Evolutionary conservation across 2,888 invertebrate species (phyloP).

Genomic region (Caradrina clavipalpis): DNA sequence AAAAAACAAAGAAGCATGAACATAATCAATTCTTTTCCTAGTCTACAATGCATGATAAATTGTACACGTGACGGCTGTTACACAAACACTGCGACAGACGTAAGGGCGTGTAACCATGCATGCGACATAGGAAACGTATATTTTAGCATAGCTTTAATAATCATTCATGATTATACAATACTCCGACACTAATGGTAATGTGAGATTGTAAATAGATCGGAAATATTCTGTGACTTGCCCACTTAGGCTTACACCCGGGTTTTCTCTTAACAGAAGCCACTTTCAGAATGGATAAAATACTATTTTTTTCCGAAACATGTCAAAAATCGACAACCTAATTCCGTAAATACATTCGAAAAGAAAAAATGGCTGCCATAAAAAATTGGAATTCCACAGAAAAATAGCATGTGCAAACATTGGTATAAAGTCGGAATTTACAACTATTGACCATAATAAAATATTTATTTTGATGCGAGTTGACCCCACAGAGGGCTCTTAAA

Average conservation of each 20-base stretch:
- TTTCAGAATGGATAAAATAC: too few relatives aligned
- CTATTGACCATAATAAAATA: constrained; percentile 36
- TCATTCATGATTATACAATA: constrained; percentile 61
- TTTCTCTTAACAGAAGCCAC: neutral
- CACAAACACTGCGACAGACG: constrained; percentile 57
- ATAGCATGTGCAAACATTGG: constrained; percentile 9
- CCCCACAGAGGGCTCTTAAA: constrained; percentile 8
- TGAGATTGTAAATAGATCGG: constrained; percentile 80
- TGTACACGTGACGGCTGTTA: constrained; percentile 50
- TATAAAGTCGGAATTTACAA: constrained; percentile 31
- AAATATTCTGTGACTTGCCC: constrained; percentile 65
- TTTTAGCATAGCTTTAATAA: constrained; percentile 65
- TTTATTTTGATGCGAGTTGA: constrained; percentile 37
- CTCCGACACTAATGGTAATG: constrained; percentile 65
- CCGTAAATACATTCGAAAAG: constrained; percentile 2
- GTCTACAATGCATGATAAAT: constrained; percentile 52
- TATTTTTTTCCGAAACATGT: too few relatives aligned
- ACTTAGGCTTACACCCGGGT: constrained; percentile 17
- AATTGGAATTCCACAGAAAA: constrained; percentile 2
- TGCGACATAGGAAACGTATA: constrained; percentile 61
- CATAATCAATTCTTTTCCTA: constrained; percentile 46
- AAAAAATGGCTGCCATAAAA: neutral
- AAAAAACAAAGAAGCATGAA: constrained; percentile 6
- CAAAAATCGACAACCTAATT: neutral
- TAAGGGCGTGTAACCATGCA: constrained; percentile 58